These are phyloP conservation scores for Sebastes minor DNA, from an alignment of 2,797 vertebrate species.

Conservation along the genomic window DNA sequence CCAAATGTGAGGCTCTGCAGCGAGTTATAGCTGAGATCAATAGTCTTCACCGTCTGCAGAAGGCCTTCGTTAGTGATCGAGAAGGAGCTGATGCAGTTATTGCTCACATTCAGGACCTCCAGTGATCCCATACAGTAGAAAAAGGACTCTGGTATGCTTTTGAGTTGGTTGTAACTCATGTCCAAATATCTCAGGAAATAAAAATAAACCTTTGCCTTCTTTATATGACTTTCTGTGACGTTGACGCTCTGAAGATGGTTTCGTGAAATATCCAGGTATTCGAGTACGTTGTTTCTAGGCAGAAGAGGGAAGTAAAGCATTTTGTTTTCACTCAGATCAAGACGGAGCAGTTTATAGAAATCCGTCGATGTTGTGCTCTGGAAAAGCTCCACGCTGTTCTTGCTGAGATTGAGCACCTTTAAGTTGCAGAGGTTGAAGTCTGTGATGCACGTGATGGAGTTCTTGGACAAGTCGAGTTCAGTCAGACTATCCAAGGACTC, in stretches of 20 bases:
- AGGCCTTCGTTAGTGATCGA: constrained; percentile 35
- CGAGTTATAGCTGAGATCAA: constrained; percentile 89
- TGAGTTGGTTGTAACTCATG: constrained; percentile 93
- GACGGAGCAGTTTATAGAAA: constrained; percentile 79
- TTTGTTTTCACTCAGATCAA: constrained; percentile 94
- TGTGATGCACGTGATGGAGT: constrained; percentile 94
- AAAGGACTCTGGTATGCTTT: constrained; percentile 82
- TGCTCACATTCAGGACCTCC: constrained; percentile 89
- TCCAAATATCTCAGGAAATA: constrained; percentile 85
- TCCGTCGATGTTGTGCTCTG: constrained; percentile 71
- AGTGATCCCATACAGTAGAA: constrained; percentile 84
- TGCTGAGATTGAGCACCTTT: constrained; percentile 89
- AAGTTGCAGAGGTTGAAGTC: constrained; percentile 91
- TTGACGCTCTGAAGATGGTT: constrained; percentile 86
- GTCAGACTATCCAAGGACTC: constrained; percentile 82
- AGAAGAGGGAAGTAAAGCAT: constrained; percentile 88
- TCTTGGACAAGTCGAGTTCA: constrained; percentile 92
- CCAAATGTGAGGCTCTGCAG: constrained; percentile 83
- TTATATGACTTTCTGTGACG: constrained; percentile 54
- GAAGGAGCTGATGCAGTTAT: constrained; percentile 89
- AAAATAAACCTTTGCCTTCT: constrained; percentile 55
- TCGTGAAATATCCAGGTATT: constrained; percentile 88
- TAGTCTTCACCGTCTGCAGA: constrained; percentile 76
- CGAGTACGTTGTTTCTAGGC: constrained; percentile 82
- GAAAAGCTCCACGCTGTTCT: constrained; percentile 93